Base-by-base conservation (phyloP, 2,888 invertebrate species). In the Athalia rosae region DNA sequence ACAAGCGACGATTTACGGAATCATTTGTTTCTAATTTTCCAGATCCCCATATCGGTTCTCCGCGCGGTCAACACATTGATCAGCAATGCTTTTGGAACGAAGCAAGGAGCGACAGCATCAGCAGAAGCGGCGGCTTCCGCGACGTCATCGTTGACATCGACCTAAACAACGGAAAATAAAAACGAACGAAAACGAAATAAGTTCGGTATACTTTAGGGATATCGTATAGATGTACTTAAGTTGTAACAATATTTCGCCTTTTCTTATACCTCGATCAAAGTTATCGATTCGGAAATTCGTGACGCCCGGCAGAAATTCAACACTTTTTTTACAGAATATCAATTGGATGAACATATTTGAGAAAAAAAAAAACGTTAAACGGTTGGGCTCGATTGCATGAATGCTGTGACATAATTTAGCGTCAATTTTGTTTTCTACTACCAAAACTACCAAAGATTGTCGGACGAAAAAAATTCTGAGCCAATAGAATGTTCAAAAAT, bases 41-140 rank as follows among this genome's bases (percentile, higher is more conserved):
- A 77, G 77, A 77, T 77, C 15, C 77, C 77, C 0, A 77, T 77
- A 56, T 69, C 77, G 56, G 77, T 77, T 41, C 50, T 77, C n/a
- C 77, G 77, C 4, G 77, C 77, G 28, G 77, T 77, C 3, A 77
- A 77, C 61, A 77, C 77, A 28, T 56, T 77, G 67, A 11, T 77
- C 41, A 77, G 67, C 41, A 77, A 77, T 61, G 77, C 77, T 61
- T 77, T 77, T 41, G 77, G 77, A 15, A 67, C 66, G 11, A 77
- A 77, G 62, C 74, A 74, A 59, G 48, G 13, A 48, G 45, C 61
- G 61, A 9, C 61, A 4, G 4, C 28, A 28, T 28, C 28, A 28
- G 28, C 28, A 28, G 28, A 2, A 28, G 48, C 47, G n/a, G 1
- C 74, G 9, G 4, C 71, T 13, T 43, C 45, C 4, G 4, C 74